Percentiles rank a stretch among this genome's conserved stretches.
Evolutionary conservation across 1,140 invertebrate species (phyloP).

Genomic region (Calliopsis andreniformis): DNA sequence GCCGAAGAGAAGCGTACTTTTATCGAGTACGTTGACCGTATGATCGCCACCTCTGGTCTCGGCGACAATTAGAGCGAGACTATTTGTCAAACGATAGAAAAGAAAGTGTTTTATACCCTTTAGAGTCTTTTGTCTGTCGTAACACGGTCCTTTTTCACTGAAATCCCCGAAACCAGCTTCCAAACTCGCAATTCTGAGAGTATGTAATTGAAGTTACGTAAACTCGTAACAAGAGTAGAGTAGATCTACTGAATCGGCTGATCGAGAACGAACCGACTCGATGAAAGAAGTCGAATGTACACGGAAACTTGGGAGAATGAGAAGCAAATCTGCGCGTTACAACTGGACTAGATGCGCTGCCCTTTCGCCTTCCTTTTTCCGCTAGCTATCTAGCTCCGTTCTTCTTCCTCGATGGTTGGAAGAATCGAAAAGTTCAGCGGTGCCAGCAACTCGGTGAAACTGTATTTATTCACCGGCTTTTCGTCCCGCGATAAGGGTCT

Average conservation of each 20-base stretch:
- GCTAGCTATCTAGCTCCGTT: not conserved
- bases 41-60: not conserved
- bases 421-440: slow-evolving; percentile 50
- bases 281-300: not conserved
- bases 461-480: slow-evolving; percentile 61
- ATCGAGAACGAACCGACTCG: not conserved
- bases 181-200: too few relatives aligned
- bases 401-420: slow-evolving; percentile 1
- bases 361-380: not conserved
- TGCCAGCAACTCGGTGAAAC: slow-evolving; percentile 36
- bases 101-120: too few relatives aligned
- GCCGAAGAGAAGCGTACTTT: not conserved
- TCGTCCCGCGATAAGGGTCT: slow-evolving; percentile 49
- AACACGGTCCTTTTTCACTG: too few relatives aligned
- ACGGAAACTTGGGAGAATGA: not conserved
- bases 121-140: too few relatives aligned
- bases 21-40: not conserved
- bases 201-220: too few relatives aligned
- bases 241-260: too few relatives aligned
- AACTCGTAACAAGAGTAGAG: too few relatives aligned
- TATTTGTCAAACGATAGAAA: not conserved
- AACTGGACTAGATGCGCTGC: not conserved
- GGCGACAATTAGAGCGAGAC: too few relatives aligned
- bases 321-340: not conserved
- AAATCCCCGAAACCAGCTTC: too few relatives aligned